Evolutionary conservation across 1,140 invertebrate species (phyloP), one percentile per base, ranked within the genome.

Genomic region (Drosophila yakuba): DNA sequence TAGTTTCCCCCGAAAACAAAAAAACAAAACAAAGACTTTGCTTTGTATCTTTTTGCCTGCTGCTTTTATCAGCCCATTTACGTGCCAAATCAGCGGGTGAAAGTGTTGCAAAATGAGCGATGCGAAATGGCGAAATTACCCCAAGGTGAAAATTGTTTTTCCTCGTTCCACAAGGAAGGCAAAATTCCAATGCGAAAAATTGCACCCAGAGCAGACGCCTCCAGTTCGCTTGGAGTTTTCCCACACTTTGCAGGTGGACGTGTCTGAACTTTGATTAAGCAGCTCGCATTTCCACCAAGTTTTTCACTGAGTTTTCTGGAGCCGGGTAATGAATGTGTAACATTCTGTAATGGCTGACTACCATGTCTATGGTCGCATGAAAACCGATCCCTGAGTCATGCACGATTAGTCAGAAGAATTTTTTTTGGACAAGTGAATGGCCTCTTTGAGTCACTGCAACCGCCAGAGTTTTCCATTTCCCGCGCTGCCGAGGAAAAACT

Each of bases 81-180:
- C 73, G 76, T 83, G 83, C 84, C 84, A 88, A 88, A 88, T 88
- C 84, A 69, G 52, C 76, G 88, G 84, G 83, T 89, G 83, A 88
- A 88, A 88, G 83, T 88, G 84, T 88, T 88, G 84, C 83, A 80
- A 88, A 86, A 82, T 50, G 35, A 78, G 63, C 54, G 35, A 48
- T 50, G 32, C 50, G 56, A 69, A 68, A 59, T 47, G 15, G 71
- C 54, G 41, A 78, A 59, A 83, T 57, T 57, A 36, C 55, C 63
- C 35, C 52, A 45, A 35, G 56, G 61, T 72, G 83, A 84, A 84
- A 84, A 84, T 84, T 80, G 81, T 85, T 84, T 81, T 84, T 77
- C 51, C 45, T 54, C 58, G 62, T 55, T 54, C 20, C 56, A 63
- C 48, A 68, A 47, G 43, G 55, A 52, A 69, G 45, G 35, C 51